Conservation (phyloP, 2,113 vertebrate species). For the Neopipo cinnamomea region DNA sequence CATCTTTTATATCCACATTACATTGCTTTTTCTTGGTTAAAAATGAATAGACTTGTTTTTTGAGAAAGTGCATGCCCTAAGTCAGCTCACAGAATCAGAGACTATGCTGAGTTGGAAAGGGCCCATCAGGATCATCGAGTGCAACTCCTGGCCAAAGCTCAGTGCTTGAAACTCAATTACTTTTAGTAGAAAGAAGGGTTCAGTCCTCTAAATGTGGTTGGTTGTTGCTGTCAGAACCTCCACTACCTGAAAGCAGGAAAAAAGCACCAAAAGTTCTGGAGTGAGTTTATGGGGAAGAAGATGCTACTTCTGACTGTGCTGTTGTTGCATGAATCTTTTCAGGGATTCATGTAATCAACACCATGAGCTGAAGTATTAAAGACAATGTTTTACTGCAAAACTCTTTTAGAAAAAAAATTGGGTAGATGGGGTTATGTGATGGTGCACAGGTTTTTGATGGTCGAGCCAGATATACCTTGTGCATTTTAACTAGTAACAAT, state of each 20-base stretch:
- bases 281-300: not conserved
- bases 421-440: not conserved
- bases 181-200: not conserved
- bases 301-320: not conserved
- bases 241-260: not conserved
- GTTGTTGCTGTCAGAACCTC: not conserved
- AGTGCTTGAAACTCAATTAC: not conserved
- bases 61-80: not conserved
- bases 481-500: not conserved
- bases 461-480: not conserved
- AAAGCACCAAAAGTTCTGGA: not conserved
- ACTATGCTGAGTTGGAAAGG: not conserved
- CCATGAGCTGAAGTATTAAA: not conserved
- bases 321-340: not conserved
- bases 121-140: not conserved
- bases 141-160: not conserved
- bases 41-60: not conserved
- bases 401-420: not conserved
- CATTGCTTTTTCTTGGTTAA: not conserved
- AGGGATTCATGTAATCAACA: not conserved
- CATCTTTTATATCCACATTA: not conserved
- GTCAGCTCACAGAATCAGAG: not conserved
- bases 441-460: not conserved
- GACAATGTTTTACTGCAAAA: not conserved
- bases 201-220: not conserved